These are phyloP conservation scores for Allacma fusca DNA, from an alignment of 2,888 invertebrate genomes.

Conservation along the genomic window DNA sequence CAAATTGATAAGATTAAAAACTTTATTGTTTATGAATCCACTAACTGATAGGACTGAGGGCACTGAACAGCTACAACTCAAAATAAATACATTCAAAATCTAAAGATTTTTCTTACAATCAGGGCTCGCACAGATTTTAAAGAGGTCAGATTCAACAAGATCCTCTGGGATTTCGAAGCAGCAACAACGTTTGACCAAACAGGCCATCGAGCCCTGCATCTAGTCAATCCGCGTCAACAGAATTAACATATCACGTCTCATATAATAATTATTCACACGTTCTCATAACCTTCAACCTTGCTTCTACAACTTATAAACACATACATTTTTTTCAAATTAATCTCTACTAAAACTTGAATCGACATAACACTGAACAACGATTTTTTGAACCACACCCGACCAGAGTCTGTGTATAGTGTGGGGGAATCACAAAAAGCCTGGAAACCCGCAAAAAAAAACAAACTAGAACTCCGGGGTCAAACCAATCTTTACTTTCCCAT, in stretches of 20 bases:
- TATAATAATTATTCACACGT: not conserved
- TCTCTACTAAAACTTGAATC: no score
- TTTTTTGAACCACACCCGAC: not conserved
- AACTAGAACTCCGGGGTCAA: not conserved
- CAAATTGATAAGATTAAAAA: no score
- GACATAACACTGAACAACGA: no score
- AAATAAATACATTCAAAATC: not conserved
- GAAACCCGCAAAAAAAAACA: not conserved
- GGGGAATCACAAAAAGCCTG: not conserved
- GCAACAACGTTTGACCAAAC: conserved; percentile 60
- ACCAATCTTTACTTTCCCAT: not conserved
- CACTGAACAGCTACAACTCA: not conserved
- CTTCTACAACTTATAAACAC: no score
- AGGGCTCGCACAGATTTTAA: conserved; percentile 61
- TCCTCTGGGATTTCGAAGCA: conserved; percentile 61
- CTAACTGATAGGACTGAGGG: not conserved
- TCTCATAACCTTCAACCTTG: not conserved
- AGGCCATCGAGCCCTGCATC: conserved; percentile 53
- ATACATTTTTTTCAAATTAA: not conserved
- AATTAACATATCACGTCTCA: conserved; percentile 28
- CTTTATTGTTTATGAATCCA: no score
- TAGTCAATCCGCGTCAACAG: conserved; percentile 25
- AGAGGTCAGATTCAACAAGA: conserved; percentile 59
- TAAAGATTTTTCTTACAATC: conserved; percentile 55
- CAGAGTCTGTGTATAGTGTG: no score